phyloP scores from a whole-genome alignment of 2,797 vertebrate species.

The Leptatherina wallacei region DNA sequence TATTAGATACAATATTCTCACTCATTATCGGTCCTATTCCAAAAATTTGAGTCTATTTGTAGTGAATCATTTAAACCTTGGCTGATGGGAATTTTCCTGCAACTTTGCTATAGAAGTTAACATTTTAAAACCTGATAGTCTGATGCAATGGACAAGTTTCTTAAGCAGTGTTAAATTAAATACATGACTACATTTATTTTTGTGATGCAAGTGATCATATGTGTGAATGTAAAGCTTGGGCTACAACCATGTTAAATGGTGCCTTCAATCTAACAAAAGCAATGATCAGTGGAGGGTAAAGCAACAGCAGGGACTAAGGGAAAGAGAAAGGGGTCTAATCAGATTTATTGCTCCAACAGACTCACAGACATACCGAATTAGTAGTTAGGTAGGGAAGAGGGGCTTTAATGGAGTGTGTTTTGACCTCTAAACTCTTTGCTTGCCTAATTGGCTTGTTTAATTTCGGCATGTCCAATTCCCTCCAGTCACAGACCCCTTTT shows the following conservation, averaged over 20 bases:
- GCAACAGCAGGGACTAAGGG: slow-evolving; percentile 49
- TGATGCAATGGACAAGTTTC: slow-evolving; percentile 3
- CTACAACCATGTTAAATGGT: slow-evolving; percentile 54
- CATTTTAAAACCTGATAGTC: not conserved
- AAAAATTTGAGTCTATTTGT: not conserved
- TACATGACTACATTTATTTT: not conserved
- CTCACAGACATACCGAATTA: slow-evolving; percentile 56
- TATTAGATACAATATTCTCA: not conserved
- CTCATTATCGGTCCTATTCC: not conserved
- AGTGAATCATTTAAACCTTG: not conserved
- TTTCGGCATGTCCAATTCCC: slow-evolving; percentile 72
- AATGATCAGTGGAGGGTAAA: slow-evolving; percentile 54
- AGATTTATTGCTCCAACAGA: slow-evolving; percentile 77
- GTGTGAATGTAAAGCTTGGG: slow-evolving; percentile 11
- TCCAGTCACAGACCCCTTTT: slow-evolving; percentile 61
- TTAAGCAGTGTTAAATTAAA: not conserved
- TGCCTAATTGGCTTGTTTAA: slow-evolving; percentile 80
- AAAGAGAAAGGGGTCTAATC: slow-evolving; percentile 66
- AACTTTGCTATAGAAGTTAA: not conserved
- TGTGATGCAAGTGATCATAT: slow-evolving; percentile 7
- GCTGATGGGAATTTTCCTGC: not conserved
- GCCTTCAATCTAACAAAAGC: slow-evolving; percentile 65
- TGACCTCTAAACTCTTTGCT: slow-evolving; percentile 75
- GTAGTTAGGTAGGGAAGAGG: slow-evolving; percentile 59
- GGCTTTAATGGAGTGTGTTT: slow-evolving; percentile 68